phyloP scores from a whole-genome alignment of 2,797 vertebrate genomes.

The Anomalospiza imberbis region DNA sequence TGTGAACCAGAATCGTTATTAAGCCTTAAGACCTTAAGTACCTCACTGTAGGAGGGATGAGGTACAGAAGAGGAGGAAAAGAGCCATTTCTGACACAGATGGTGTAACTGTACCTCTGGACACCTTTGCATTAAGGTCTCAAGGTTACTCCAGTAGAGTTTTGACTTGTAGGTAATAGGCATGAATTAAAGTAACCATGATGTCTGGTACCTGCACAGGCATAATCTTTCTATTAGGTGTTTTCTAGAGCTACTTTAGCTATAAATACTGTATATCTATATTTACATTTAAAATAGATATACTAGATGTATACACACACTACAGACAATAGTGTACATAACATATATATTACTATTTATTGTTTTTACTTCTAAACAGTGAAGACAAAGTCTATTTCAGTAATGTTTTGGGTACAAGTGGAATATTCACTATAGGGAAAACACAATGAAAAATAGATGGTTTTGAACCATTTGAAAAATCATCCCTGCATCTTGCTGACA shows the following conservation, averaged over 20 bases:
- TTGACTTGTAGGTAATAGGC: not conserved
- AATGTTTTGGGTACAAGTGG: not conserved
- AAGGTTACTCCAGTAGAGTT: not conserved
- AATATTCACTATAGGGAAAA: not conserved
- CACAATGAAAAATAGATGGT: not conserved
- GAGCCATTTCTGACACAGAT: not conserved
- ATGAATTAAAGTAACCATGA: not conserved
- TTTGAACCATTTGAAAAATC: constrained; percentile 39
- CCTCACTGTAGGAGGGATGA: not conserved
- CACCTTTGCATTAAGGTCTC: not conserved
- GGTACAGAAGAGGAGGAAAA: not conserved
- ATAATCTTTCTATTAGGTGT: not conserved
- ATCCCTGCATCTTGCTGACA: not conserved
- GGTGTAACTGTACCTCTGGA: not conserved
- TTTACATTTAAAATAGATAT: not conserved
- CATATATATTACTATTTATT: not conserved
- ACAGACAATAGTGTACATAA: not conserved
- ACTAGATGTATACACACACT: not conserved
- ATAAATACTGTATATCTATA: no score
- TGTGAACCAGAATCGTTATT: not conserved
- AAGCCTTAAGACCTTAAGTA: not conserved
- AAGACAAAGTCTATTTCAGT: not conserved
- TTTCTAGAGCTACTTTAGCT: not conserved
- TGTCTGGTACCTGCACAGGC: not conserved
- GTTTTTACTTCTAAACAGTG: not conserved